Base-by-base conservation (phyloP, 2,113 vertebrate genomes). In the Dolichallabes microphthalmus region DNA sequence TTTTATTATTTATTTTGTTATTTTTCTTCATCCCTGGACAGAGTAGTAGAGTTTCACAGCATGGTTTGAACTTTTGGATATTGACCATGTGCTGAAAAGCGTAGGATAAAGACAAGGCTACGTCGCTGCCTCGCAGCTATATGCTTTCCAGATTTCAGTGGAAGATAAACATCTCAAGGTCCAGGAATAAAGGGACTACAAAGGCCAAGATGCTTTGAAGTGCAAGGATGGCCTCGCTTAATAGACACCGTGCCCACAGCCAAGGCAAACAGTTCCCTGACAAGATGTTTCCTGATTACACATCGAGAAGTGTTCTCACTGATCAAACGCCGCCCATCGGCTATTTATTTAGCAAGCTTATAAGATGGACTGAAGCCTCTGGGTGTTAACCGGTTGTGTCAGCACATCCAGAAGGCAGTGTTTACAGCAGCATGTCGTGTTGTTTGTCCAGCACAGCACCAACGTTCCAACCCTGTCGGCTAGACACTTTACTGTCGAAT, bases 101-200 rank as follows among this genome's bases (percentile, higher is more conserved):
- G 86, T 71, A 90, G 92, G 89, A 93, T 93, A 91, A 90, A 90
- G 89, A 93, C 91, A 93, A 87, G 93, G 89, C 86, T 89, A 92
- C 83, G 89, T 93, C 93, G 90, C 93, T 95, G 92, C 81, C 90
- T 85, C 87, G 5, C 92, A 91, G 93, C 93, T 88, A 90, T 91
- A 94, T 93, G 88, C 90, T 87, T 93, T 94, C 91, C 89, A 94
- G 93, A 95, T 92, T 95, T 95, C 61, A 3, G 88, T 94, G 90
- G 92, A 90, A 95, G 93, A 96, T 93, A 94, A 94, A 94, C 92
- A 95, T 95, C 94, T 94, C 90, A 90, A 92, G 92, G n/a, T 87
- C 89, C 88, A 91, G 91, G 76, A 86, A 86, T 74, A 87, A 75
- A 83, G 92, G 89, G 83, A 94, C 87, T 84, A 93, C 92, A 93